Percentiles rank a stretch among this genome's conserved stretches.
Conservation (phyloP, 2,797 vertebrate species). For the Chaetodon trifasciatus region DNA sequence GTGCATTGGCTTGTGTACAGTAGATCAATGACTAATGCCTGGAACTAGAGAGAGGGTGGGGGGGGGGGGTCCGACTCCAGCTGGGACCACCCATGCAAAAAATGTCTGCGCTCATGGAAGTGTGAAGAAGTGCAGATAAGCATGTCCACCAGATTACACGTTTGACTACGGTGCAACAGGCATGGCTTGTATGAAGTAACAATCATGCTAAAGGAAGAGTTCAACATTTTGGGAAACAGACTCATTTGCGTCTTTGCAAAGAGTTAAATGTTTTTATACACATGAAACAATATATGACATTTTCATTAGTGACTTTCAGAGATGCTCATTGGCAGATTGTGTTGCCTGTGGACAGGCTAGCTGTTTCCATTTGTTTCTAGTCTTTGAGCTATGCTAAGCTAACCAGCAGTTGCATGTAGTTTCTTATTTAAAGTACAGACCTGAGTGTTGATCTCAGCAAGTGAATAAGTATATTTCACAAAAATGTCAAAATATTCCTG, state of each 20-base stretch:
- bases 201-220: not conserved
- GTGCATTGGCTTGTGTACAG: constrained; percentile 13
- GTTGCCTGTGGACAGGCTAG: not conserved
- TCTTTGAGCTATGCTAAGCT: not conserved
- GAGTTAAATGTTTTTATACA: not conserved
- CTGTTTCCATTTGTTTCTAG: not conserved
- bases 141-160: constrained; percentile 32
- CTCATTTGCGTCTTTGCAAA: not conserved
- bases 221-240: not conserved
- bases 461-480: not conserved
- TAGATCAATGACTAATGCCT: constrained; percentile 47
- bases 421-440: not conserved
- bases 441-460: not conserved
- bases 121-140: constrained; percentile 41
- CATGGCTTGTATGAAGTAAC: constrained; percentile 3
- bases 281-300: not conserved
- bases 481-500: not conserved
- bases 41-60: constrained; percentile 2
- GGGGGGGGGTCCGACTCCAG: constrained; percentile 7
- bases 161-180: not conserved
- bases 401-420: not conserved
- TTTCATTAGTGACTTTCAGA: constrained; percentile 4
- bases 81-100: constrained; percentile 63
- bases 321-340: not conserved
- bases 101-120: constrained; percentile 17